Base-by-base conservation (phyloP, 2,113 vertebrate genomes). In the Cyanocitta stelleri region DNA sequence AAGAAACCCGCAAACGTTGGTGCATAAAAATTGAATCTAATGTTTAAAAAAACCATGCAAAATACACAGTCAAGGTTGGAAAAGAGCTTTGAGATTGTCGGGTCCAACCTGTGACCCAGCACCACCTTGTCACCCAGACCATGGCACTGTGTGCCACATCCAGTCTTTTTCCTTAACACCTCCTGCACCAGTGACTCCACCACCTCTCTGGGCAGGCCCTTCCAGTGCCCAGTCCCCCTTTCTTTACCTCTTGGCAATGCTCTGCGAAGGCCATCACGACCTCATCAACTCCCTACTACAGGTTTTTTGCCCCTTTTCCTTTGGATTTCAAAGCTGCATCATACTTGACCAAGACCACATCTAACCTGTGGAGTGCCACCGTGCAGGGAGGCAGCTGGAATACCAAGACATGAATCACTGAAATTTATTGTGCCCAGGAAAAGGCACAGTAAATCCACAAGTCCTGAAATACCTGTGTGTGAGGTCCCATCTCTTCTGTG, bases 1-100 rank as follows among this genome's bases (percentile, higher is more conserved):
- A 19, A 26, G 27, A 76, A 32, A 6, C 13, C 6, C 1, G 3
- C 16, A 46, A 63, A 27, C 1, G 3, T 0, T 24, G 16, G 7
- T 4, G 4, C n/a, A 15, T 35, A 55, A 41, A 52, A 75, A 37
- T 13, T 18, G 4, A 79, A 23, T 69, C 22, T 16, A 30, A 13
- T 3, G 1, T 17, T 16, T 21, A 11, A 39, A 54, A 43, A 49
- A 41, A 32, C 46, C 7, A 2, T 4, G 5, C 11, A 44, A 35
- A 83, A 35, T 16, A 2, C 35, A 49, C 23, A 49, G 4, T 26
- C 11, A 8, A 16, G 16, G 13, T 4, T 76, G 61, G 52, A 14
- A 51, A 26, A 35, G 35, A 67, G 1, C 16, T 67, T 26, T 51
- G 20, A 35, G 43, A 2, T 24, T 16, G 21, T 26, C 4, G 4